Evolutionary conservation across 2,113 vertebrate species (phyloP).

Genomic region (Hiodon alosoides): DNA sequence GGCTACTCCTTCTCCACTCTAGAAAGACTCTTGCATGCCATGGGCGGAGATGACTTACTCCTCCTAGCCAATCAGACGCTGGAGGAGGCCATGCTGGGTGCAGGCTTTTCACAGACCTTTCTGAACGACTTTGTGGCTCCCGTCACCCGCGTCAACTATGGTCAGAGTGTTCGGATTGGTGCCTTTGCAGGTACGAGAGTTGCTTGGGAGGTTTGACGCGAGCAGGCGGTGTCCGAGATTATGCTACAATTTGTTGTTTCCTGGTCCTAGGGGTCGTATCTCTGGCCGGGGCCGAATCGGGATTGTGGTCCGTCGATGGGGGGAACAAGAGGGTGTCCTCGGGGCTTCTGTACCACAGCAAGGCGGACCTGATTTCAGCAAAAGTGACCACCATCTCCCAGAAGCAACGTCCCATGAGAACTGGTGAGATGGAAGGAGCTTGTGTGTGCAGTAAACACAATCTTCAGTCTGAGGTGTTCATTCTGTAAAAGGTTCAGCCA

Average conservation of each 20-base stretch:
- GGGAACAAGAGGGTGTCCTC: slow-evolving; percentile 84
- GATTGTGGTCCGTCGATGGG: slow-evolving; percentile 83
- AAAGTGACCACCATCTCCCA: slow-evolving; percentile 70
- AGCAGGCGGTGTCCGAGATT: not conserved
- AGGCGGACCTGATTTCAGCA: slow-evolving; percentile 71
- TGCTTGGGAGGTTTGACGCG: not conserved
- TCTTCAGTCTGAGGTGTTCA: not conserved
- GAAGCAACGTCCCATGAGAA: slow-evolving; percentile 59
- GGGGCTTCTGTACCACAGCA: slow-evolving; percentile 76
- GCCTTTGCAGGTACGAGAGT: slow-evolving; percentile 75
- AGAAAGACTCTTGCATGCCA: slow-evolving; percentile 75
- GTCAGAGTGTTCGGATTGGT: slow-evolving; percentile 71
- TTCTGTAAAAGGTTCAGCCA: not conserved
- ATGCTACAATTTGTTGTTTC: not conserved
- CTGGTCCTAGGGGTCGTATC: slow-evolving; percentile 70
- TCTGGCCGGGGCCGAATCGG: slow-evolving; percentile 62
- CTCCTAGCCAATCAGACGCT: slow-evolving; percentile 75
- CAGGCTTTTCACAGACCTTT: slow-evolving; percentile 83
- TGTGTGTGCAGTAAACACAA: not conserved
- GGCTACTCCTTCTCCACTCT: slow-evolving; percentile 85
- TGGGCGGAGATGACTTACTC: slow-evolving; percentile 71
- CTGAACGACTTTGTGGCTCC: slow-evolving; percentile 76
- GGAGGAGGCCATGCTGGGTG: slow-evolving; percentile 72
- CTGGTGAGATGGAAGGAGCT: slow-evolving; percentile 58
- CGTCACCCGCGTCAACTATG: slow-evolving; percentile 69